A percentile compares a stretch with the other conserved stretches of the same genome.
phyloP scores from a whole-genome alignment of 92 coral and sea anemone genomes.

The Galaxea fascicularis region DNA sequence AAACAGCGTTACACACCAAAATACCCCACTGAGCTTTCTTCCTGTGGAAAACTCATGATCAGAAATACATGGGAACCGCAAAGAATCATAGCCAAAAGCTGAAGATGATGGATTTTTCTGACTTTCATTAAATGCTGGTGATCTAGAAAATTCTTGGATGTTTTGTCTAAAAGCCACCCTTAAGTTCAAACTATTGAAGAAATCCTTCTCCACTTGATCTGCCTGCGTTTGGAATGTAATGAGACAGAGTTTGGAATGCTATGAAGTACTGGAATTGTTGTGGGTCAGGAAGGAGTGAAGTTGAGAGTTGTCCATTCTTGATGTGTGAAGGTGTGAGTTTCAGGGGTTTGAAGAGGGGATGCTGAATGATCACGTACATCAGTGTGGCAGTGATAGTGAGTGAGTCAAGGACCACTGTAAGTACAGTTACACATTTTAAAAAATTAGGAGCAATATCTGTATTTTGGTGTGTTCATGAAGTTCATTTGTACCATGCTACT shows the following conservation, averaged over 20 bases:
- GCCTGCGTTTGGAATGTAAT: background rate
- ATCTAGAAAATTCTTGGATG: no score
- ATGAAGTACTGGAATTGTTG: background rate
- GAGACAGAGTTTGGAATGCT: background rate
- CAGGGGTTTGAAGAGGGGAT: slow-evolving; percentile 19
- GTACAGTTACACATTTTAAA: background rate
- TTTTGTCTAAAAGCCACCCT: no score
- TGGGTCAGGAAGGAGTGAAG: background rate
- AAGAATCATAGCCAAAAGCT: background rate
- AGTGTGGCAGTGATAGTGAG: slow-evolving; percentile 27
- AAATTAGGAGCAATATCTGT: no score
- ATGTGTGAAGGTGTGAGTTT: slow-evolving; percentile 27
- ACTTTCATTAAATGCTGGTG: no score
- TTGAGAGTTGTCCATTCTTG: background rate
- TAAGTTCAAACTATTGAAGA: background rate
- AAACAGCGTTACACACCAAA: background rate
- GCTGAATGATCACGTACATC: background rate
- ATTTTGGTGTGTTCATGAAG: background rate
- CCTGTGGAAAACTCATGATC: no score
- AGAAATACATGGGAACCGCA: background rate
- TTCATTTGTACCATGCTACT: no score
- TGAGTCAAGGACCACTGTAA: slow-evolving; percentile 34
- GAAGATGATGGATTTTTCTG: no score
- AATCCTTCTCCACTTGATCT: background rate
- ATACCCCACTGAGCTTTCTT: background rate